These are phyloP conservation scores for Tupaia chinensis DNA, from an alignment of 2,113 vertebrate genomes.

Conservation along the genomic window DNA sequence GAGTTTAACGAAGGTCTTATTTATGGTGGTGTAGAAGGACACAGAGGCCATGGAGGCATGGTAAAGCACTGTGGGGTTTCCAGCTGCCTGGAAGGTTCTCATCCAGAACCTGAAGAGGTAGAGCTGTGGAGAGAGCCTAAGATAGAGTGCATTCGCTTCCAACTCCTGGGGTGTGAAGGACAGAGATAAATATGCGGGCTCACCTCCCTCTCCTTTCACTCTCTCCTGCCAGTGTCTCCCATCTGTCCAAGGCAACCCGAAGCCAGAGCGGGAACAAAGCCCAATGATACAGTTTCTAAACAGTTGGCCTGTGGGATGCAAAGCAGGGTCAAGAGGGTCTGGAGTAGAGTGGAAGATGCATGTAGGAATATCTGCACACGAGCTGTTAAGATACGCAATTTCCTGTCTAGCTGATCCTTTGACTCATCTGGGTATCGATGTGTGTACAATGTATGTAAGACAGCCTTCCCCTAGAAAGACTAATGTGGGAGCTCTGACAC, in stretches of 20 bases:
- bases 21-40: background rate
- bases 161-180: no score
- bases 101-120: background rate
- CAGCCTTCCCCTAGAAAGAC: background rate
- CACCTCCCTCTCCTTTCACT: background rate
- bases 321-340: accelerated
- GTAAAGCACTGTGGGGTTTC: background rate
- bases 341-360: background rate
- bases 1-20: background rate
- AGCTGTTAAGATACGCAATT: no score
- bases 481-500: background rate
- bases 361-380: no score
- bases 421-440: background rate
- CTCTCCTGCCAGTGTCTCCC: background rate
- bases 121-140: background rate
- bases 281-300: background rate
- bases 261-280: background rate
- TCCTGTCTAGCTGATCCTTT: background rate
- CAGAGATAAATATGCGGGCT: no score
- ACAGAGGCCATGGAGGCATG: background rate
- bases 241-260: accelerated
- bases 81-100: background rate
- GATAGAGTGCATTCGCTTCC: background rate
- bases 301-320: no score
- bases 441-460: no score